Percentiles rank a stretch among this genome's conserved stretches.
phyloP scores from a whole-genome alignment of 1,140 invertebrate species.

The Diabrotica undecimpunctata region DNA sequence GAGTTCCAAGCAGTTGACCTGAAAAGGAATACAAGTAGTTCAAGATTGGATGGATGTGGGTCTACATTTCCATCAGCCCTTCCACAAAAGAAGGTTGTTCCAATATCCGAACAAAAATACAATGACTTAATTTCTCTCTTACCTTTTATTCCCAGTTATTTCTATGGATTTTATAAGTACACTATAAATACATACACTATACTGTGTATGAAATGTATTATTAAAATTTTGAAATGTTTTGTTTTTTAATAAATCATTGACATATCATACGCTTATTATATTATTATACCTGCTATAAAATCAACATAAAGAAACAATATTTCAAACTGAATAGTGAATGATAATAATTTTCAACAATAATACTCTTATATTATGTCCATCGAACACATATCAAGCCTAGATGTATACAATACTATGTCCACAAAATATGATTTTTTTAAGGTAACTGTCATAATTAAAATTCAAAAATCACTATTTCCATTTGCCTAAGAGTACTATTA shows the following conservation, averaged over 20 bases:
- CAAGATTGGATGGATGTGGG: background rate
- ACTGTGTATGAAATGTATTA: background rate
- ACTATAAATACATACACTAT: background rate
- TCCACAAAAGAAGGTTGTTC: background rate
- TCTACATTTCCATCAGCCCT: background rate
- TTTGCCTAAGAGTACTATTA: background rate
- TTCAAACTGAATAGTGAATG: background rate
- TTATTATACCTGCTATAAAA: too few species aligned
- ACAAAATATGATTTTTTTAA: background rate
- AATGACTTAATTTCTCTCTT: background rate
- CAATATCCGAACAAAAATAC: background rate
- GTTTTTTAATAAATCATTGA: background rate
- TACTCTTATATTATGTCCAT: background rate
- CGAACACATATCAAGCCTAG: background rate
- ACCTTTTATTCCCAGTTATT: background rate
- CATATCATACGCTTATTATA: background rate
- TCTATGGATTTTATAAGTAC: background rate
- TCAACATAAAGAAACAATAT: background rate
- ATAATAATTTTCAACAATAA: background rate
- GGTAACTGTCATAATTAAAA: background rate
- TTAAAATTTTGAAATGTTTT: slow-evolving; percentile 1
- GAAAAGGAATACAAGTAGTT: background rate
- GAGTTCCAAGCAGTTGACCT: background rate
- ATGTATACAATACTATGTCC: background rate
- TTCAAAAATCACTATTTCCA: background rate